Evolutionary conservation across 1,140 invertebrate species (phyloP), one percentile per base, ranked within the genome.

Genomic region (Pachyrhynchus sulphureomaculatus): DNA sequence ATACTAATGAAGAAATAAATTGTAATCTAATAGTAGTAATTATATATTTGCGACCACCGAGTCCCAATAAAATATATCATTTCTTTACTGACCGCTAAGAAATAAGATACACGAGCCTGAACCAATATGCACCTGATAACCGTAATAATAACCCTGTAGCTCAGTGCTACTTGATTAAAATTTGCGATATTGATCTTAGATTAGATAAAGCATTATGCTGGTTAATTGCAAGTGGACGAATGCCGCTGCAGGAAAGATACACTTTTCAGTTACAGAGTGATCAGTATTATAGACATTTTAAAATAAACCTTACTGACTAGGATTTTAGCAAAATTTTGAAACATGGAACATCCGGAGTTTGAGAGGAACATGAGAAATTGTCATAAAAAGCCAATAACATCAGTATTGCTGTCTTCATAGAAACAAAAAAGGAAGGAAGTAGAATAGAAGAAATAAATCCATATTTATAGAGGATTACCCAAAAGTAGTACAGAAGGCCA

Each of bases 1-100:
- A 18, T 9, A 13, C 24, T 58, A 58, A 58, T 58, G 13, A 49
- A 58, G 55, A 58, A 58, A 58, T 58, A 58, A 58, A 58, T 58
- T 58, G 32, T 49, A 21, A 34, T 33, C n/a, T 48, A 58, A 58
- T 58, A 24, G 45, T 49, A n/a, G 37, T 58, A 58, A 58, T 58
- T 58, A 58, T 44, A 49, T 17, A 58, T 58, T 29, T 29, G 44
- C 44, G 44, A 47, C 44, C 18, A 12, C 15, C 29, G 34, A 48
- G 17, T 9, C 23, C 8, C 32, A 58, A 58, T 58, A 58, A 58
- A 58, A 58, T 58, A 58, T 58, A 58, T 58, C 55, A 58, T 37
- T 58, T 23, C 44, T 24, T 18, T 47, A 24, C 44, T 20, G 21
- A 18, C 18, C 44, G 44, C 13, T 13, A 6, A 20, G 44, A 4